Evolutionary conservation across 37 sponge, comb jelly and placozoan genomes (phyloP).

Genomic region (Beroe forskalii): DNA sequence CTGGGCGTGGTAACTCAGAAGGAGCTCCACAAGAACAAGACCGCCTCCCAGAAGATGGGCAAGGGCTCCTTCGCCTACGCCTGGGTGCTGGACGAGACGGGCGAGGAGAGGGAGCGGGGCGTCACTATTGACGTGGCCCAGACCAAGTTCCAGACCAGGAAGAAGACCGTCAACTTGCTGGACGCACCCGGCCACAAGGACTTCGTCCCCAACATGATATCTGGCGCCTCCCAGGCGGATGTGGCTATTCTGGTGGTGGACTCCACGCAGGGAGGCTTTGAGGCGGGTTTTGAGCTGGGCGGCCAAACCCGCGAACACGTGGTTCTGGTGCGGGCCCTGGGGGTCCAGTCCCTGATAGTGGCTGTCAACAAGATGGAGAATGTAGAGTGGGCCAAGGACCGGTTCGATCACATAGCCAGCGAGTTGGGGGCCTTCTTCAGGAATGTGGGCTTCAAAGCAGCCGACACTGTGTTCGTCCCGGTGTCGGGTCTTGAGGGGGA

Average conservation of each 20-base stretch:
- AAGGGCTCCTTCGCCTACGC: constrained; percentile 97
- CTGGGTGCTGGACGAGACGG: constrained; percentile 98
- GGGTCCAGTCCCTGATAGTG: constrained; percentile 84
- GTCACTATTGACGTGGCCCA: constrained; percentile 95
- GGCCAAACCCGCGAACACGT: constrained; percentile 98
- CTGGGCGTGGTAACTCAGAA: constrained; percentile 86
- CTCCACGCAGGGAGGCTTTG: constrained; percentile 89
- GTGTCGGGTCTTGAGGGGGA: constrained; percentile 92
- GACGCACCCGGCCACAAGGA: constrained; percentile 95
- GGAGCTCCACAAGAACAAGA: constrained; percentile 88
- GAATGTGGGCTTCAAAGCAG: constrained; percentile 80
- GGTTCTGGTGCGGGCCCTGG: constrained; percentile 86
- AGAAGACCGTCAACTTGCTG: constrained; percentile 74
- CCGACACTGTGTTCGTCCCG: constrained; percentile 83
- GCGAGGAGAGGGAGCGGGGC: constrained; percentile 90
- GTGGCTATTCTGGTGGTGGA: constrained; percentile 91
- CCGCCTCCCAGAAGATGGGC: constrained; percentile 71
- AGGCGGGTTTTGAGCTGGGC: constrained; percentile 97
- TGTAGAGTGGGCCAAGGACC: constrained; percentile 57
- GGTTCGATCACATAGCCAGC: constrained; percentile 76
- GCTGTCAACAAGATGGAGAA: constrained; percentile 97
- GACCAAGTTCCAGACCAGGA: constrained; percentile 80
- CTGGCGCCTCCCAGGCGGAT: constrained; percentile 97
- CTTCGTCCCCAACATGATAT: constrained; percentile 98
- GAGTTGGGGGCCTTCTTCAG: constrained; percentile 81